phyloP scores from a whole-genome alignment of 2,888 invertebrate genomes.

The Acleris emargana region DNA sequence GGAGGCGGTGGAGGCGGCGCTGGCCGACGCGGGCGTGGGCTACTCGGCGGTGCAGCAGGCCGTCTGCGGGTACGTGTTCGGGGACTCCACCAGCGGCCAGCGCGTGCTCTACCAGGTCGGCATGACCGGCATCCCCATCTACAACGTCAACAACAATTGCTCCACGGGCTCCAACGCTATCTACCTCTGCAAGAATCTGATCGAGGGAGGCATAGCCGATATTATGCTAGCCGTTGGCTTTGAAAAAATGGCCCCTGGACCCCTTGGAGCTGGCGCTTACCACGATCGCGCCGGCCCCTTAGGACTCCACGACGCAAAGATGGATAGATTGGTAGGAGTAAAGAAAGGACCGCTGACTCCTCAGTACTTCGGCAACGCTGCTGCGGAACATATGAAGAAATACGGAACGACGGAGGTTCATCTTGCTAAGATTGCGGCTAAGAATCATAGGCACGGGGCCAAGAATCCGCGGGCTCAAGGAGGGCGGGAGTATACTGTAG shows the following conservation, averaged over 20 bases:
- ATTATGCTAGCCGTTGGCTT: slow-evolving; percentile 97
- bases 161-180: slow-evolving; percentile 98
- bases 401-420: slow-evolving; percentile 97
- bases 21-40: slow-evolving; percentile 91
- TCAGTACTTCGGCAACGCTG: slow-evolving; percentile 98
- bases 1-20: slow-evolving; percentile 94
- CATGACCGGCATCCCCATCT: slow-evolving; percentile 97
- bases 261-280: slow-evolving; percentile 89
- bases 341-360: slow-evolving; percentile 94
- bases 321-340: slow-evolving; percentile 92
- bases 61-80: slow-evolving; percentile 96
- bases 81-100: slow-evolving; percentile 98
- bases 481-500: slow-evolving; percentile 94
- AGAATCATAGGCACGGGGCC: slow-evolving; percentile 98
- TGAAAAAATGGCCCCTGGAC: slow-evolving; percentile 98
- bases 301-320: slow-evolving; percentile 92
- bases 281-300: slow-evolving; percentile 94
- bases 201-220: slow-evolving; percentile 94
- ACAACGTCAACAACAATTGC: slow-evolving; percentile 99
- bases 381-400: slow-evolving; percentile 96
- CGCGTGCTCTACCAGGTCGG: slow-evolving; percentile 96
- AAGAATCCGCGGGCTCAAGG: slow-evolving; percentile 99
- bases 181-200: slow-evolving; percentile 93
- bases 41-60: slow-evolving; percentile 94
- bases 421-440: slow-evolving; percentile 98